Percentiles rank a stretch among this genome's conserved stretches.
Conservation (phyloP, 2,888 invertebrate species). For the Eumerus sabulonum region DNA sequence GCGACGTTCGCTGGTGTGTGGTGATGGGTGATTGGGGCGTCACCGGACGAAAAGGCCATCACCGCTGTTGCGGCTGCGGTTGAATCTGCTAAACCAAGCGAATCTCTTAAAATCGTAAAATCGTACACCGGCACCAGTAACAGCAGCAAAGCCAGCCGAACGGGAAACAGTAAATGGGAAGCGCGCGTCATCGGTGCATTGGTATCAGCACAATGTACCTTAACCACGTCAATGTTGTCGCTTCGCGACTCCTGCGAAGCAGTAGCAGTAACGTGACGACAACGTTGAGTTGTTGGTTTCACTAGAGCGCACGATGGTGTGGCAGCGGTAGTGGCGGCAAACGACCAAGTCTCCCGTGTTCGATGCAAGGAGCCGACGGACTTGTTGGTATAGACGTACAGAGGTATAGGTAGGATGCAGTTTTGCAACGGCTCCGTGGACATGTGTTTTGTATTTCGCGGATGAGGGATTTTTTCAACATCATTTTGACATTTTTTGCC, state of each 20-base stretch:
- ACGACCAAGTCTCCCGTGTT: too few relatives aligned
- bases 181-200: conserved; percentile 54
- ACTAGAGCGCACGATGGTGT: too few relatives aligned
- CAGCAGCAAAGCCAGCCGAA: conserved; percentile 14
- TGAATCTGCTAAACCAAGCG: conserved; percentile 63
- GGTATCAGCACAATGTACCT: conserved; percentile 67
- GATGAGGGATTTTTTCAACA: conserved; percentile 44
- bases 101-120: conserved; percentile 32
- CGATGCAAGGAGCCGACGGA: conserved; percentile 33
- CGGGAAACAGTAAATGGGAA: conserved; percentile 54
- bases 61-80: conserved; percentile 41
- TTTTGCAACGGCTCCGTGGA: conserved; percentile 51
- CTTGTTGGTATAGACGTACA: too few relatives aligned
- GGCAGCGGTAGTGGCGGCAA: too few relatives aligned
- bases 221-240: conserved; percentile 67
- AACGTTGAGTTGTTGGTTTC: background rate
- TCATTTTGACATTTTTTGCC: too few relatives aligned
- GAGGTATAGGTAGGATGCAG: conserved; percentile 47
- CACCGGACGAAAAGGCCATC: conserved; percentile 58
- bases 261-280: conserved; percentile 4
- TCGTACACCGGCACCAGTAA: too few relatives aligned
- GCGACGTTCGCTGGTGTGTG: conserved; percentile 21
- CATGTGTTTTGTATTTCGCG: conserved; percentile 66
- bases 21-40: conserved; percentile 18
- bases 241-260: conserved; percentile 35